Evolutionary conservation across 92 coral and sea anemone genomes (phyloP), one percentile per base, ranked within the genome.

Genomic region (Porites evermanni): DNA sequence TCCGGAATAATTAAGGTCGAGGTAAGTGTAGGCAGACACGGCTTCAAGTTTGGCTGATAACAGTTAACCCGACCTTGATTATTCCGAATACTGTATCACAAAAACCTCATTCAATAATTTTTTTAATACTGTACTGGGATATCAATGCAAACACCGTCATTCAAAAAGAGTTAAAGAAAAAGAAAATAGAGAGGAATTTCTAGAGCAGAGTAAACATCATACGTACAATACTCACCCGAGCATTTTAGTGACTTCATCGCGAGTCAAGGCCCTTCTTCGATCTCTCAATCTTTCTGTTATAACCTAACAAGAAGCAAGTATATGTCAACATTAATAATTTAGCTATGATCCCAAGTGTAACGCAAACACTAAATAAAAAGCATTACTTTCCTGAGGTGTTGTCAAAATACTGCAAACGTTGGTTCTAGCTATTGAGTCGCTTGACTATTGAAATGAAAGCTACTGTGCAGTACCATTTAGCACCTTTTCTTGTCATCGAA

Each of bases 201-300:
- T 1, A 44, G 21, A 51, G 0, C 0, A 21, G 20, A 56, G 2
- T 6, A 11, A 7, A 29, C 5, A 14, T 52, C 13, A n/a, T 53
- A 14, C 29, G 60, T 9, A 10, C 21, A 66, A 9, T 1, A 16
- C 95, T 73, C 88, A 97, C 99, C 98, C 94, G 68, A 97, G 91
- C 60, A 94, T 89, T 66, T 84, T 89, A 74, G 96, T 91, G 72
- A 97, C 93, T 61, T 95, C 98, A 78, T 91, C 71, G 70, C 80
- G 88, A 26, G 89, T 87, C 74, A 97, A 83, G 8, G 85, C 72
- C 74, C 83, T 96, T 75, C 88, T 93, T 60, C 95, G 90, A 66
- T 94, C 94, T 52, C 86, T 72, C 67, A 95, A 75, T 78, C 94
- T 93, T 86, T 97, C 99, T 11, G 99, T 89, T 50, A 97, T 85